A percentile compares a stretch with the other conserved stretches of the same genome.
Evolutionary conservation across 2,797 vertebrate species (phyloP).

Genomic region (Spinibarbus caldwelli): DNA sequence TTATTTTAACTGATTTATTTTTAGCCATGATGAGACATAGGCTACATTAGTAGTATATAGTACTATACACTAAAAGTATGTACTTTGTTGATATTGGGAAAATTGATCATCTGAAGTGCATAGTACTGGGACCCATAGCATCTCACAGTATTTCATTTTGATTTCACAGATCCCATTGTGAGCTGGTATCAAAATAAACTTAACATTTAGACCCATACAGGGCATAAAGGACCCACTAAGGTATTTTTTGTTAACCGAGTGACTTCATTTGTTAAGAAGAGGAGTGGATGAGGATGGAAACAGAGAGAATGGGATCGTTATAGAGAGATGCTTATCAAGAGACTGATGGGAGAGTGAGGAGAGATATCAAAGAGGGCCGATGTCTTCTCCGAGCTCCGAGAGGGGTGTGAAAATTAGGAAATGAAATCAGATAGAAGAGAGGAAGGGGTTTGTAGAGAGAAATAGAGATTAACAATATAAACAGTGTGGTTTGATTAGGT

Average conservation of each 20-base stretch:
- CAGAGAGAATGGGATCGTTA: not conserved
- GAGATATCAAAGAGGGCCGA: not conserved
- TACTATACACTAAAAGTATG: too few relatives aligned
- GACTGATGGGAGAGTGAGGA: slow-evolving; percentile 1
- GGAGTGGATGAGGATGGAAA: not conserved
- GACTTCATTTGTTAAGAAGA: not conserved
- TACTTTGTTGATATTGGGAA: too few relatives aligned
- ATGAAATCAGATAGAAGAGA: not conserved
- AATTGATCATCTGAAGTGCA: too few relatives aligned
- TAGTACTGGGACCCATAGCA: not conserved
- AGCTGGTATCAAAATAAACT: not conserved
- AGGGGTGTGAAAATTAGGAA: not conserved
- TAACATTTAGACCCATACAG: not conserved
- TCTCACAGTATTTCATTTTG: not conserved
- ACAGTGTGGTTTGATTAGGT: not conserved
- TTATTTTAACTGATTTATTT: too few relatives aligned
- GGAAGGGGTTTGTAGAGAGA: not conserved
- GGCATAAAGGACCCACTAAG: not conserved
- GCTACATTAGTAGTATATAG: too few relatives aligned
- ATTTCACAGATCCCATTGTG: not conserved
- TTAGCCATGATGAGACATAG: too few relatives aligned
- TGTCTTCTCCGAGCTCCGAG: not conserved
- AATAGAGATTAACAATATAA: not conserved
- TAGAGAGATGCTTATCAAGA: not conserved
- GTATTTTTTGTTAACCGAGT: not conserved